phyloP scores from a whole-genome alignment of 2,113 vertebrate species.

The Apaloderma vittatum region DNA sequence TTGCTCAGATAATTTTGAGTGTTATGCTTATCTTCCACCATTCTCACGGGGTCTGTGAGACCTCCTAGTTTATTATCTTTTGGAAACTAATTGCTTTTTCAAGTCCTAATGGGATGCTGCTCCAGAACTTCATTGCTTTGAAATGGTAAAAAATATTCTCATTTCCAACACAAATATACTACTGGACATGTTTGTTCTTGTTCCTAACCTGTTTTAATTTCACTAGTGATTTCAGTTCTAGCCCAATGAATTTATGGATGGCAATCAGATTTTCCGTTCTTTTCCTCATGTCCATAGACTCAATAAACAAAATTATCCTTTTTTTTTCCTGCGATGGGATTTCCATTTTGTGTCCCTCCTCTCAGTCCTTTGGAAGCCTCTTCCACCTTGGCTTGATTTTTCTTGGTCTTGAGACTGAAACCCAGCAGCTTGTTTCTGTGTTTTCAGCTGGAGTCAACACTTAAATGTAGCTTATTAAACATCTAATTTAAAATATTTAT shows the following conservation, averaged over 20 bases:
- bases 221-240: background rate
- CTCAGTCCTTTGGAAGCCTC: background rate
- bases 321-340: background rate
- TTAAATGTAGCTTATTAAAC: background rate
- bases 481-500: background rate
- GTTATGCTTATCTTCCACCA: background rate
- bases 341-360: background rate
- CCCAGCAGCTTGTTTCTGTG: background rate
- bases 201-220: slow-evolving; percentile 6
- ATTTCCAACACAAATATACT: slow-evolving; percentile 58
- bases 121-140: background rate
- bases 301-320: background rate
- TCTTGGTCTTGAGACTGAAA: background rate
- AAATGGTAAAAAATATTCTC: slow-evolving; percentile 11
- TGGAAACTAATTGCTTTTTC: slow-evolving; percentile 23
- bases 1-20: background rate
- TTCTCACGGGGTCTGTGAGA: background rate
- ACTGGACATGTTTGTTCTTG: slow-evolving; percentile 50
- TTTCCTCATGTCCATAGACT: background rate
- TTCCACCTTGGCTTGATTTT: background rate
- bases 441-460: background rate
- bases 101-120: slow-evolving; percentile 9
- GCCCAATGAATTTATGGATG: background rate
- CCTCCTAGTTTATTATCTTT: slow-evolving; percentile 28
- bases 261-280: background rate